Base-by-base conservation (phyloP, 2,113 vertebrate genomes). In the Pelecanoides urinatrix region DNA sequence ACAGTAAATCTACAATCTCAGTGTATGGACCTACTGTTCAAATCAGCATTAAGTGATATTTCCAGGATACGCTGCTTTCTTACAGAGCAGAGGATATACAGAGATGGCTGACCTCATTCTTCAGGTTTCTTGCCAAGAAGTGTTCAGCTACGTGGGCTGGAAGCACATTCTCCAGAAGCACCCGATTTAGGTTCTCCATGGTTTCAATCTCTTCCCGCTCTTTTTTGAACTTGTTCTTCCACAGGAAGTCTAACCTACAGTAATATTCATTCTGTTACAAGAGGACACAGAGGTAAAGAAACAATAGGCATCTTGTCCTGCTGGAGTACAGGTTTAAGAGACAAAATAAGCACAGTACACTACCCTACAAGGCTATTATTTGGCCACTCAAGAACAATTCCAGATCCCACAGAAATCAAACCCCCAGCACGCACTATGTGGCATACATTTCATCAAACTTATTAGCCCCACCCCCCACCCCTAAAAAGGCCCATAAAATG, bases 181-280 rank as follows among this genome's bases (percentile, higher is more conserved):
- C 99, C 1, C 99, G 98, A 96, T 99, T 99, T 72, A 99, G 98
- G 96, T 99, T 99, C 97, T 99, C 99, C 99, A 99, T 99, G 45
- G 99, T 99, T 96, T 99, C 99, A 79, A 99, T 99, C 98, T 99
- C 99, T 98, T 99, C 99, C 30, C 99, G 99, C 97, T 99, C 99
- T 98, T 99, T 99, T 98, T 99, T 99, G 98, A 99, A 99, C 98
- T 99, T 99, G 99, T 99, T 99, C 98, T 99, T 99, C 99, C 99
- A 99, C 78, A 99, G 98, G 98, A 99, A 99, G 98, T 99, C 99
- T 98, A 99, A 99, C 99, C 99, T 99, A 99, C 99, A 99, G 99
- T 99, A 99, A 99, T 99, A 99, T 99, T 99, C 99, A 99, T 99
- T 99, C 99, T 99, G 99, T 99, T 99, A 99, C 98, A 99, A 99